These are phyloP conservation scores for Canis aureus DNA, from an alignment of 2,113 vertebrate genomes.

Conservation along the genomic window DNA sequence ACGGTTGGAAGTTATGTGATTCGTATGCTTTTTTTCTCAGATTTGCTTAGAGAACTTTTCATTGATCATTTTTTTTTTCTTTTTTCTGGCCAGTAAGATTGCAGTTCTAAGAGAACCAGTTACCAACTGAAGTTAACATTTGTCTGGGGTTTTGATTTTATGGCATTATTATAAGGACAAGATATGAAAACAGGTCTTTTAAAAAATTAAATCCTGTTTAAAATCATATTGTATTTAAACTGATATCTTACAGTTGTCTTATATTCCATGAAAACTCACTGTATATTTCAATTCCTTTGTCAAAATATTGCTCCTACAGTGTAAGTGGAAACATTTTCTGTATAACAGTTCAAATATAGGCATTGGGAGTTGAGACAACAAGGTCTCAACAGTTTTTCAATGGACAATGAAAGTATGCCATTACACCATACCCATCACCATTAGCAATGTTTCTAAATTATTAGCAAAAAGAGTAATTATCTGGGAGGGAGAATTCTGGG, in stretches of 20 bases:
- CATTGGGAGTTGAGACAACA: not conserved
- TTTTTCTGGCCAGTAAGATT: not conserved
- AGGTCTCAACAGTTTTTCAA: not conserved
- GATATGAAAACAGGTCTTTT: not conserved
- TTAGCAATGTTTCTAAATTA: not conserved
- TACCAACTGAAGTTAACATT: not conserved
- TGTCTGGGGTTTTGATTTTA: not conserved
- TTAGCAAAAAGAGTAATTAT: not conserved
- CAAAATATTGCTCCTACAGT: not conserved
- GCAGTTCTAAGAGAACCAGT: not conserved
- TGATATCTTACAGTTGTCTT: not conserved
- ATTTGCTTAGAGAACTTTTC: not conserved
- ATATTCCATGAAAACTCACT: not conserved
- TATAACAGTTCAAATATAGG: not conserved
- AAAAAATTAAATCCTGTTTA: not conserved
- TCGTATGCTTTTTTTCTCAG: not conserved
- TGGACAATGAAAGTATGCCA: not conserved
- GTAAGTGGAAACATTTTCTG: not conserved
- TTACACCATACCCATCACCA: not conserved
- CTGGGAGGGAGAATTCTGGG: not conserved
- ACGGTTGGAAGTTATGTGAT: not conserved
- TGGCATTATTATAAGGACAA: not conserved
- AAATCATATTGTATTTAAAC: not conserved
- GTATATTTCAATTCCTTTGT: slow-evolving; percentile 7
- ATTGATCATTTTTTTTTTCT: not conserved